Conservation (phyloP, 1,140 invertebrate genomes). For the Drosophila lacertosa region DNA sequence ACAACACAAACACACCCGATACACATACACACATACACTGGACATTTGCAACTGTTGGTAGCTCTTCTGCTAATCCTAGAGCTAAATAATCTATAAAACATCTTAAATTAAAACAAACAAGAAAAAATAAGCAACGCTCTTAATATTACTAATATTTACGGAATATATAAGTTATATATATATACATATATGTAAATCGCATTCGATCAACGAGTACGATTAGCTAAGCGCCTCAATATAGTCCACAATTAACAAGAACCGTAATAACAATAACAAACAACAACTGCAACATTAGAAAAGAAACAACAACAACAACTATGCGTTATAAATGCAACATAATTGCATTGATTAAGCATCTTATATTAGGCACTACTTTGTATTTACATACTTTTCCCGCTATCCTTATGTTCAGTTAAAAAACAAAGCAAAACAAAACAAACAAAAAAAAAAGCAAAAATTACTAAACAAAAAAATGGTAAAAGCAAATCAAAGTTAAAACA, state of each 20-base stretch:
- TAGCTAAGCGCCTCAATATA: slow-evolving; percentile 55
- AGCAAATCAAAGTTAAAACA: slow-evolving; percentile 60
- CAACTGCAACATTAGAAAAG: slow-evolving; percentile 30
- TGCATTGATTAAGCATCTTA: slow-evolving; percentile 47
- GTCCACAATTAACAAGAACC: slow-evolving; percentile 42
- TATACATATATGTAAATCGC: slow-evolving; percentile 46
- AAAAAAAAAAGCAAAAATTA: slow-evolving; percentile 58
- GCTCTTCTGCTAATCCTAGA: slow-evolving; percentile 35
- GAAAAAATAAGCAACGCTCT: slow-evolving; percentile 40
- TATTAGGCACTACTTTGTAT: slow-evolving; percentile 69
- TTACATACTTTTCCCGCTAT: slow-evolving; percentile 72
- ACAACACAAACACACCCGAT: background rate
- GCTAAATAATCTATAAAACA: slow-evolving; percentile 37
- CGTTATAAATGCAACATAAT: slow-evolving; percentile 23
- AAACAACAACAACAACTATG: slow-evolving; percentile 27
- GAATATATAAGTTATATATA: slow-evolving; percentile 75
- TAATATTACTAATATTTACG: slow-evolving; percentile 79
- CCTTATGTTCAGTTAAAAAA: slow-evolving; percentile 74
- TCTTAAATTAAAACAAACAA: slow-evolving; percentile 54
- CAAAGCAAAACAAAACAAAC: slow-evolving; percentile 40
- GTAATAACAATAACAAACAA: slow-evolving; percentile 17
- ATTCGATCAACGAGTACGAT: slow-evolving; percentile 50
- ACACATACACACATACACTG: slow-evolving; percentile 12
- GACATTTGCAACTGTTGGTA: slow-evolving; percentile 37
- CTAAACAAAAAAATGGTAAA: slow-evolving; percentile 79